Percentiles rank a stretch among this genome's conserved stretches.
phyloP scores from a whole-genome alignment of 1,140 invertebrate genomes.

The Rhizoglyphus robini region DNA sequence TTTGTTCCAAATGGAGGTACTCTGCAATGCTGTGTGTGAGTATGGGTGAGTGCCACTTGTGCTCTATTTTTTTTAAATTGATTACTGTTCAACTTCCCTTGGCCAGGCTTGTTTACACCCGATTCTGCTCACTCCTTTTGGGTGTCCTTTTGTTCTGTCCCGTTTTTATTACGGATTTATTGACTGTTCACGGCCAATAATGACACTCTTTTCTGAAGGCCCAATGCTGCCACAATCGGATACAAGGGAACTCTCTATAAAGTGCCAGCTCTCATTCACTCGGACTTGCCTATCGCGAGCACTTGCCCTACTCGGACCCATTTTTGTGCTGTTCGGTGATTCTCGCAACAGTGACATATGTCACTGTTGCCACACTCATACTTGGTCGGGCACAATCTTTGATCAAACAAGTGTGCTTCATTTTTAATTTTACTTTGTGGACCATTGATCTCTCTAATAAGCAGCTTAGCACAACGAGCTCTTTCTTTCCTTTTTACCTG shows the following conservation, averaged over 20 bases:
- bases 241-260: neutral
- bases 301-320: too few species aligned
- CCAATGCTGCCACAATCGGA: neutral
- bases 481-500: neutral
- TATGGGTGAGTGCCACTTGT: too few species aligned
- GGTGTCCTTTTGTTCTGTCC: neutral
- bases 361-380: neutral
- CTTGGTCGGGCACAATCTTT: neutral
- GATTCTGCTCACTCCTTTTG: neutral
- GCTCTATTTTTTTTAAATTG: too few species aligned
- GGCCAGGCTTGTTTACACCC: too few species aligned
- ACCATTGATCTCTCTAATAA: conserved; percentile 17
- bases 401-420: neutral
- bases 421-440: conserved; percentile 11
- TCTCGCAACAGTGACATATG: neutral
- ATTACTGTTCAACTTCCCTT: too few species aligned
- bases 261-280: conserved; percentile 8
- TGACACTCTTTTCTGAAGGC: neutral
- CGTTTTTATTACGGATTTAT: conserved; percentile 10
- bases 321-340: neutral
- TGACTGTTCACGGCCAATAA: neutral
- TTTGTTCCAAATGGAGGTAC: too few species aligned
- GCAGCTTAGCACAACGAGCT: conserved; percentile 20
- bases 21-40: too few species aligned
- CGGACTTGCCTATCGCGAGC: neutral